These are phyloP conservation scores for Brachionus paranguensis DNA, from an alignment of 1,140 invertebrate species.

Conservation along the genomic window DNA sequence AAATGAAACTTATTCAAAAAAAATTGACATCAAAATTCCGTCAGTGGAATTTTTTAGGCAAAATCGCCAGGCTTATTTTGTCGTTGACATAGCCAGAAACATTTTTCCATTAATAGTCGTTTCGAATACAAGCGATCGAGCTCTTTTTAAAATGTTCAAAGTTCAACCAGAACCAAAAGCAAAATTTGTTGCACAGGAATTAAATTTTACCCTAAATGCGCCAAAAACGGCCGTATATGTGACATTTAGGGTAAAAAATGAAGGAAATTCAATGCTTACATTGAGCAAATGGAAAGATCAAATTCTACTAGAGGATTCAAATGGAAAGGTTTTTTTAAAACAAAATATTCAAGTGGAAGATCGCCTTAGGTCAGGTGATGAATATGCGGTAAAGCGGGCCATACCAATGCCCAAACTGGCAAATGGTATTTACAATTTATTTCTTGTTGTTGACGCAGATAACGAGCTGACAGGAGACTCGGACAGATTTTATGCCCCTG, in stretches of 20 bases:
- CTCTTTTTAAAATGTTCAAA: neutral
- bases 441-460: neutral
- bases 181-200: neutral
- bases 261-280: neutral
- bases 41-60: neutral
- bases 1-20: neutral
- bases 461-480: neutral
- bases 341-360: neutral
- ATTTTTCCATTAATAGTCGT: neutral
- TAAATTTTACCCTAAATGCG: neutral
- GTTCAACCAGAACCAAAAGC: neutral
- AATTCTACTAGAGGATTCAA: neutral
- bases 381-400: neutral
- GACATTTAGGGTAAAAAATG: neutral
- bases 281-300: neutral
- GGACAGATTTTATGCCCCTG: neutral
- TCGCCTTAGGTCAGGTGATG: neutral
- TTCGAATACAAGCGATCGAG: neutral
- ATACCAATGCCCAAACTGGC: neutral
- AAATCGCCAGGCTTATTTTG: neutral
- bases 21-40: neutral
- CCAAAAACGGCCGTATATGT: neutral
- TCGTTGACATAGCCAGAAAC: neutral
- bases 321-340: neutral
- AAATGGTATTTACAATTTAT: neutral